A percentile compares a stretch with the other conserved stretches of the same genome.
These are phyloP conservation scores for Phacellophora camtschatica DNA, from an alignment of 30 jellyfish, hydroid and myxozoan species.

Conservation along the genomic window DNA sequence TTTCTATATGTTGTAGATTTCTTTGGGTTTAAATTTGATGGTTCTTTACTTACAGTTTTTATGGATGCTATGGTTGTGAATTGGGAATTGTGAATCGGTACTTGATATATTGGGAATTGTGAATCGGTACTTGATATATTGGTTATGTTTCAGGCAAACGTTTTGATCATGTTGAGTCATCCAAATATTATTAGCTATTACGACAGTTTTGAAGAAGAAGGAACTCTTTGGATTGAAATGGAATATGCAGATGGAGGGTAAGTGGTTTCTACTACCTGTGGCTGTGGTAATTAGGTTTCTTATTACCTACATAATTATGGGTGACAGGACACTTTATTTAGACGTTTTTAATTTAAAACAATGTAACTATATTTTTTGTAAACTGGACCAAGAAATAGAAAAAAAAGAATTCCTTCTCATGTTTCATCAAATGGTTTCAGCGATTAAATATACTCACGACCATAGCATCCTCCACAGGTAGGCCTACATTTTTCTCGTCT, in stretches of 20 bases:
- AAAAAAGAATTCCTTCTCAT: slow-evolving; percentile 72
- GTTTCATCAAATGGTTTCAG: slow-evolving; percentile 90
- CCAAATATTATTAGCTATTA: slow-evolving; percentile 85
- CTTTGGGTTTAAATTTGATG: too few species aligned
- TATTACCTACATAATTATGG: too few species aligned
- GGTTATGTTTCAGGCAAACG: slow-evolving; percentile 55
- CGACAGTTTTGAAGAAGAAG: slow-evolving; percentile 95
- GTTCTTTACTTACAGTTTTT: too few species aligned
- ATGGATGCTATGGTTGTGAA: too few species aligned
- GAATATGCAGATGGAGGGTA: slow-evolving; percentile 97
- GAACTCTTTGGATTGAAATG: slow-evolving; percentile 92
- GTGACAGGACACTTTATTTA: too few species aligned
- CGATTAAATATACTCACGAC: slow-evolving; percentile 80
- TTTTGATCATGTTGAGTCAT: slow-evolving; percentile 88
- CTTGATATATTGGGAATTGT: too few species aligned
- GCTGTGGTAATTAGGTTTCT: too few species aligned
- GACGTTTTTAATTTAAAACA: slow-evolving; percentile 32
- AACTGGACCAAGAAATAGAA: slow-evolving; percentile 74
- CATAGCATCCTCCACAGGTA: slow-evolving; percentile 83
- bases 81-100: too few species aligned
- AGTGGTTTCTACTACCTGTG: too few species aligned
- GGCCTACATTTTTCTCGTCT: too few species aligned
- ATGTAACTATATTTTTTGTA: slow-evolving; percentile 59
- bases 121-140: not conserved
- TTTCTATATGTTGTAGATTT: too few species aligned